Conservation (phyloP, 2,797 vertebrate genomes). For the Simalia tracyae region DNA sequence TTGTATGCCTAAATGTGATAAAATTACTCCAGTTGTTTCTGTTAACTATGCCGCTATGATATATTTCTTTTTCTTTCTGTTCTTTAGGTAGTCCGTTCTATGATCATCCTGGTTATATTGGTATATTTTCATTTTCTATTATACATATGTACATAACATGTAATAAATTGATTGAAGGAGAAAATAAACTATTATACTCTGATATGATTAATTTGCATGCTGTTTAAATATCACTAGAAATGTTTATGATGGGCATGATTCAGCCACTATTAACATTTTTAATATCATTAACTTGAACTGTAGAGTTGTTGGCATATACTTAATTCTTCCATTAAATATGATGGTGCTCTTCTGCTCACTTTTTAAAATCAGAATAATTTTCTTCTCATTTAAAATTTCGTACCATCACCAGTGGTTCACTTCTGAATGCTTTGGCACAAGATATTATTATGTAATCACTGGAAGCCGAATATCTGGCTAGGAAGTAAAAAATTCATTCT, state of each 20-base stretch:
- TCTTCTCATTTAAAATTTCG: not conserved
- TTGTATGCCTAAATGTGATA: not conserved
- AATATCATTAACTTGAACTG: not conserved
- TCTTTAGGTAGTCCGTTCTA: conserved; percentile 75
- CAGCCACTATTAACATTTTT: not conserved
- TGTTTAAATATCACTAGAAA: conserved; percentile 45
- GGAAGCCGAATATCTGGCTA: not conserved
- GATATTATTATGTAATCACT: not conserved
- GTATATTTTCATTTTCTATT: conserved; percentile 72
- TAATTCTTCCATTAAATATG: not conserved
- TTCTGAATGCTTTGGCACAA: not conserved
- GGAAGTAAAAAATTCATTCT: not conserved
- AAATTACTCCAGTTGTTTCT: not conserved
- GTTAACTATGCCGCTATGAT: conserved; percentile 31
- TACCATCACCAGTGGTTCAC: not conserved
- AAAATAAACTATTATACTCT: conserved; percentile 54
- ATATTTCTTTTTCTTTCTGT: conserved; percentile 56
- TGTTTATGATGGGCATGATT: conserved; percentile 50
- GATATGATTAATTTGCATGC: conserved; percentile 55
- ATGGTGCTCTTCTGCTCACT: not conserved
- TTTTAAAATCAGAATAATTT: not conserved
- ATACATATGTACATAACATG: conserved; percentile 49
- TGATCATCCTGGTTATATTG: conserved; percentile 78
- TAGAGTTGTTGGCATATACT: not conserved
- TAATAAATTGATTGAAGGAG: conserved; percentile 51